A percentile compares a stretch with the other conserved stretches of the same genome.
Conservation (phyloP, 30 jellyfish, hydroid and myxozoan genomes). For the Chrysaora quinquecirrha region DNA sequence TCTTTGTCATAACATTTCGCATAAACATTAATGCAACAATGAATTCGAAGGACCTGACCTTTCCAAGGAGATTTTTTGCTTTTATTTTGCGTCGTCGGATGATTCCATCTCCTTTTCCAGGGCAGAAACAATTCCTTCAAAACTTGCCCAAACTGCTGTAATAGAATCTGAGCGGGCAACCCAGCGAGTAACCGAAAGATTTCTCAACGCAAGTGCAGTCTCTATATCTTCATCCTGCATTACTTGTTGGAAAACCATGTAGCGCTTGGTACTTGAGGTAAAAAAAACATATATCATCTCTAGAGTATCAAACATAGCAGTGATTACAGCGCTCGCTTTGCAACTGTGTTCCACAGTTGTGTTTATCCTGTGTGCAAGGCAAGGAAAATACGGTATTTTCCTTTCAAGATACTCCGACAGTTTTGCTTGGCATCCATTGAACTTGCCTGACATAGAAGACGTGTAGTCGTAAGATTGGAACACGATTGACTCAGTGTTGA, state of each 20-base stretch:
- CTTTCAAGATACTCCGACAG: conserved; percentile 67
- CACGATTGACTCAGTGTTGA: conserved; percentile 52
- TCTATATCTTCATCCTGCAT: conserved; percentile 53
- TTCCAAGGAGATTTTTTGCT: no score
- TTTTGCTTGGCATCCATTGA: conserved; percentile 66
- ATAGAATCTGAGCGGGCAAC: conserved; percentile 62
- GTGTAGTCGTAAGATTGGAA: conserved; percentile 53
- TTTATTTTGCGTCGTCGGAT: no score
- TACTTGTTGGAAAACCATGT: conserved; percentile 65
- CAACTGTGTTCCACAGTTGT: conserved; percentile 68
- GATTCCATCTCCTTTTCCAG: no score
- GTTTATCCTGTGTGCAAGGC: conserved; percentile 68
- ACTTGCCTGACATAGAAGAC: conserved; percentile 61
- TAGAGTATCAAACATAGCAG: conserved; percentile 63
- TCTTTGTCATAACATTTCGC: conserved; percentile 15
- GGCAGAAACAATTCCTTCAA: conserved; percentile 36
- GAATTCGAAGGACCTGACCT: no score
- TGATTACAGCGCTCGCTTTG: conserved; percentile 61
- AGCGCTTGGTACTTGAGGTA: conserved; percentile 69
- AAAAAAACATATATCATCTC: conserved; percentile 53
- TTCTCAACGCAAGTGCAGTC: conserved; percentile 70
- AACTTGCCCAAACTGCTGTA: conserved; percentile 28
- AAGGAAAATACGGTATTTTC: conserved; percentile 60
- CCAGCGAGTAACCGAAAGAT: no score
- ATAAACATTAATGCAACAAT: no score